Conservation (phyloP, 2,797 vertebrate genomes). For the Bufotes viridis region DNA sequence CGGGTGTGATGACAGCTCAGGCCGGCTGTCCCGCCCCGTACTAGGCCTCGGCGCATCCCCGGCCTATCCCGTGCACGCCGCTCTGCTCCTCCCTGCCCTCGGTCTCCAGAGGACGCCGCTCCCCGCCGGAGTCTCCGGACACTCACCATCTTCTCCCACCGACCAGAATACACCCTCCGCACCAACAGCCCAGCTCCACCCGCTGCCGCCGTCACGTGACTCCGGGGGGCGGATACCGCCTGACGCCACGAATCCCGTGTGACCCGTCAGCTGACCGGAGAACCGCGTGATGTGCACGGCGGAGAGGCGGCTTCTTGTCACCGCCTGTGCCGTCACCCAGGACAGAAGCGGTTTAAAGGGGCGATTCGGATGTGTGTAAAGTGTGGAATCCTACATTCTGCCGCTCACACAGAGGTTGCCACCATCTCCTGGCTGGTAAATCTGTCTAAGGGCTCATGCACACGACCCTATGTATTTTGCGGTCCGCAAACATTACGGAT, state of each 20-base stretch:
- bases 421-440: too few relatives aligned
- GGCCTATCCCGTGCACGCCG: neutral
- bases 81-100: neutral
- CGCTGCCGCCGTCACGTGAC: constrained; percentile 56
- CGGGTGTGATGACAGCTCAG: constrained; percentile 18
- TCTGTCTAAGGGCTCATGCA: too few relatives aligned
- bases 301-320: neutral
- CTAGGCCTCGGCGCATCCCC: constrained; percentile 44
- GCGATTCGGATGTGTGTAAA: too few relatives aligned
- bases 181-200: constrained; percentile 50
- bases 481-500: too few relatives aligned
- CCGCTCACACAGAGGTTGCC: too few relatives aligned
- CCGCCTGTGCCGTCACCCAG: neutral
- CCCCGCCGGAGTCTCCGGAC: neutral
- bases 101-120: neutral
- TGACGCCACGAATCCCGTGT: constrained; percentile 37
- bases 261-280: constrained; percentile 44
- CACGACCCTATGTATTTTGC: too few relatives aligned
- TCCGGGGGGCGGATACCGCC: constrained; percentile 7
- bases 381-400: too few relatives aligned
- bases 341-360: too few relatives aligned
- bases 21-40: constrained; percentile 7
- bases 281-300: neutral
- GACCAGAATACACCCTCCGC: constrained; percentile 24
- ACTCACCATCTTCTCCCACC: constrained; percentile 56